Percentiles rank a stretch among this genome's conserved stretches.
Conservation (phyloP, 2,888 invertebrate species). For the Zonitis immaculata region DNA sequence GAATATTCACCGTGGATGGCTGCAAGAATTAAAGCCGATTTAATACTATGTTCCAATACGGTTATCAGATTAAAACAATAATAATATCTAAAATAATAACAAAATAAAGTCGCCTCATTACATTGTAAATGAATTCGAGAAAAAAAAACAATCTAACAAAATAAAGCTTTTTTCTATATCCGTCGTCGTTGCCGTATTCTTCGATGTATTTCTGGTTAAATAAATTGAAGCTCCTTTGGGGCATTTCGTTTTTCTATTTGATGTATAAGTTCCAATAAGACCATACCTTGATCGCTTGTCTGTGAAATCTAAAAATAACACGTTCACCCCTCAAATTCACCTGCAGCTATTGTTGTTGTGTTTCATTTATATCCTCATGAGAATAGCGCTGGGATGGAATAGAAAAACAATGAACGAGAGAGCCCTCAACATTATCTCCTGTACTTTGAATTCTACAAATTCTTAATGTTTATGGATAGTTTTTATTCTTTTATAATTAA, state of each 20-base stretch:
- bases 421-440: neutral
- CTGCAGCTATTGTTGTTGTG: neutral
- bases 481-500: no score
- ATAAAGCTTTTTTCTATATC: neutral
- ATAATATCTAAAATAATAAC: neutral
- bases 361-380: neutral
- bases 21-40: conserved; percentile 17
- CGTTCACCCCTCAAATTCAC: neutral
- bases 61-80: neutral
- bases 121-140: neutral
- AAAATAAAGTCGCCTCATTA: no score
- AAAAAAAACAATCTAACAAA: neutral
- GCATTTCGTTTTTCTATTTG: neutral
- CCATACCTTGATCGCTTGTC: neutral
- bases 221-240: neutral
- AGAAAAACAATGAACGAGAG: neutral
- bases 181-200: neutral
- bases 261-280: conserved; percentile 1
- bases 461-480: no score
- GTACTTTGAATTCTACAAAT: neutral
- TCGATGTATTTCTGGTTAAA: neutral
- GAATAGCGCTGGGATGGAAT: neutral
- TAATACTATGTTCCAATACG: conserved; percentile 7
- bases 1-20: conserved; percentile 6
- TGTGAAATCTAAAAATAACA: neutral